Evolutionary conservation across 2,113 vertebrate species (phyloP), one percentile per base, ranked within the genome.

Genomic region (Cyprinus carpio): DNA sequence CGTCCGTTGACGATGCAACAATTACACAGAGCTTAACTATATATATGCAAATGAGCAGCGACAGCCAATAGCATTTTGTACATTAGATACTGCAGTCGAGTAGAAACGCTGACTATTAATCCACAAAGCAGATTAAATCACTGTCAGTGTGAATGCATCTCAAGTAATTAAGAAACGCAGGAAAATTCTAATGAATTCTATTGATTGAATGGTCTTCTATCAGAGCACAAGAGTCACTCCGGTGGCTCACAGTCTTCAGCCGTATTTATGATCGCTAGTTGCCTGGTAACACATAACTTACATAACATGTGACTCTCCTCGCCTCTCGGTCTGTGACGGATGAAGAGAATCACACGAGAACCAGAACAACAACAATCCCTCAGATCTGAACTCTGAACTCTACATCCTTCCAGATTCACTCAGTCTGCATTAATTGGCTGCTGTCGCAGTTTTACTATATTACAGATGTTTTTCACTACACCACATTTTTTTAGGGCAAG

Each of bases 241-340:
- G 46, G 29, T 20, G 75, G 49, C 49, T 56, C 18, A 1, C 27
- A 29, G 16, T 65, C 23, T 27, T 43, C 76, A 78, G 54, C 37
- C 27, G 27, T 81, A 81, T 81, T 81, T 81, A 81, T 81, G 79
- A 81, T 64, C 40, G 4, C 79, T 16, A n/a, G 88, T 89, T 89
- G 86, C 88, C 79, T 87, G 69, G 88, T 85, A 89, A 89, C 88
- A 85, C 85, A 74, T 64, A 81, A 87, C 86, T 87, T 86, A 83
- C 81, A 84, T 87, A 89, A 86, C 54, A 64, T 83, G 79, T 85
- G 76, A 82, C 83, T 62, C 83, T 62, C 79, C 87, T 75, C 62
- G 67, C 29, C 86, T 81, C 78, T 65, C 37, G 13, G 40, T 43
- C 76, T 37, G 67, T 81, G 84, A 75, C 20, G 34, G 74, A 79